Evolutionary conservation across 2,888 invertebrate species (phyloP).

Genomic region (Hypena proboscidalis): DNA sequence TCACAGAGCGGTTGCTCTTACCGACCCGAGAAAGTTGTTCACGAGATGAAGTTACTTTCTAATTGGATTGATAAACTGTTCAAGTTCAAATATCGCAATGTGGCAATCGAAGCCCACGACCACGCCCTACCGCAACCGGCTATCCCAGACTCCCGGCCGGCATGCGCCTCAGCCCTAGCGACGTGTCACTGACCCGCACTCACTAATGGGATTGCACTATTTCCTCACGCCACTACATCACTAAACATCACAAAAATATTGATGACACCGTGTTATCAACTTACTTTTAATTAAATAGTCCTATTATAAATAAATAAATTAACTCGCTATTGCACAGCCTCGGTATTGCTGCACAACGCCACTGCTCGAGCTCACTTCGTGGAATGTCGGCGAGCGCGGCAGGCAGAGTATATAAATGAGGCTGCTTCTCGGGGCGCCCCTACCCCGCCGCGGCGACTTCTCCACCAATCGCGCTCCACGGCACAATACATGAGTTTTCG

Average conservation of each 20-base stretch:
- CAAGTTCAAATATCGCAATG: slow-evolving; percentile 33
- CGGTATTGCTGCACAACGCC: slow-evolving; percentile 77
- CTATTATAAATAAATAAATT: slow-evolving; percentile 85
- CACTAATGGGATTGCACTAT: slow-evolving; percentile 64
- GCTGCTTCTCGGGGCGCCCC: slow-evolving; percentile 82
- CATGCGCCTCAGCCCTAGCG: slow-evolving; percentile 57
- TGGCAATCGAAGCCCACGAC: slow-evolving; percentile 58
- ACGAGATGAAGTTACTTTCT: slow-evolving; percentile 61
- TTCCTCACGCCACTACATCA: slow-evolving; percentile 56
- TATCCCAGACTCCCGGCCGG: slow-evolving; percentile 62
- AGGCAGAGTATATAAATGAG: slow-evolving; percentile 85
- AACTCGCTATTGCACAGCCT: slow-evolving; percentile 83
- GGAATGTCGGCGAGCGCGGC: slow-evolving; percentile 79
- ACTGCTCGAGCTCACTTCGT: slow-evolving; percentile 81
- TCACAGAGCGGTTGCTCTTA: slow-evolving; percentile 53
- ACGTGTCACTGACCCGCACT: slow-evolving; percentile 79
- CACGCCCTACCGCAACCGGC: slow-evolving; percentile 84
- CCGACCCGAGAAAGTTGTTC: slow-evolving; percentile 63
- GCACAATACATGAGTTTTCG: slow-evolving; percentile 81
- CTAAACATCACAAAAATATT: slow-evolving; percentile 56
- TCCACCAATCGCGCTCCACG: slow-evolving; percentile 87
- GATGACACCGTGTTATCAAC: slow-evolving; percentile 61
- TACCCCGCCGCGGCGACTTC: slow-evolving; percentile 78
- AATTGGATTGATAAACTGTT: slow-evolving; percentile 48
- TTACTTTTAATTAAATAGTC: slow-evolving; percentile 84